Percentiles rank a stretch among this genome's conserved stretches.
Conservation (phyloP, 35 echinoderm and acorn worm genomes). For the Apostichopus californicus region DNA sequence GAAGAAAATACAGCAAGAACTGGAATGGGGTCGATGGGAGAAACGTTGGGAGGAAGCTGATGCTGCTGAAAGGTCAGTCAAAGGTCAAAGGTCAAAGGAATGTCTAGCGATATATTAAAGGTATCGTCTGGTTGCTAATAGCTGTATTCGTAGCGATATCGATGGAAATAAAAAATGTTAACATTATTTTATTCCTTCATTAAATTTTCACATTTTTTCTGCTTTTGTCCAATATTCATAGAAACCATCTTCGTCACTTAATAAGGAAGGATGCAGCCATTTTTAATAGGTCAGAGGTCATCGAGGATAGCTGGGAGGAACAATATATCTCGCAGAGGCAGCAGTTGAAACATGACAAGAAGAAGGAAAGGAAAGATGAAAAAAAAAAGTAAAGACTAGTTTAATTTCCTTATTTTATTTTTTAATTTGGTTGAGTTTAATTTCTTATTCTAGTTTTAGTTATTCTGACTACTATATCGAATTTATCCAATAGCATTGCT, state of each 20-base stretch:
- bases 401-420: not conserved
- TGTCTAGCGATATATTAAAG: too few species aligned
- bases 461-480: too few species aligned
- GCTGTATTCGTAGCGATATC: too few species aligned
- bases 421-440: too few species aligned
- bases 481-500: too few species aligned
- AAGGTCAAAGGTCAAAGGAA: not conserved
- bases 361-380: slow-evolving; percentile 24
- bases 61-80: slow-evolving; percentile 37
- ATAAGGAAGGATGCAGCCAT: slow-evolving; percentile 9
- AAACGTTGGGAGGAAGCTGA: slow-evolving; percentile 47
- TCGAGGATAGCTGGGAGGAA: not conserved
- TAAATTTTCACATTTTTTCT: not conserved
- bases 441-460: too few species aligned
- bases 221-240: not conserved
- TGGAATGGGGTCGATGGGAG: slow-evolving; percentile 46
- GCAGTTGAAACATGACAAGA: not conserved
- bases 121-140: too few species aligned
- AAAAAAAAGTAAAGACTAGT: not conserved
- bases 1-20: slow-evolving; percentile 31
- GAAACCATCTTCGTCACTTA: slow-evolving; percentile 20
- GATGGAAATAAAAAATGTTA: too few species aligned
- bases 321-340: slow-evolving; percentile 20
- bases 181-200: not conserved
- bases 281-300: not conserved